phyloP scores from a whole-genome alignment of 2,888 invertebrate genomes.

The Chrysodeixis includens region DNA sequence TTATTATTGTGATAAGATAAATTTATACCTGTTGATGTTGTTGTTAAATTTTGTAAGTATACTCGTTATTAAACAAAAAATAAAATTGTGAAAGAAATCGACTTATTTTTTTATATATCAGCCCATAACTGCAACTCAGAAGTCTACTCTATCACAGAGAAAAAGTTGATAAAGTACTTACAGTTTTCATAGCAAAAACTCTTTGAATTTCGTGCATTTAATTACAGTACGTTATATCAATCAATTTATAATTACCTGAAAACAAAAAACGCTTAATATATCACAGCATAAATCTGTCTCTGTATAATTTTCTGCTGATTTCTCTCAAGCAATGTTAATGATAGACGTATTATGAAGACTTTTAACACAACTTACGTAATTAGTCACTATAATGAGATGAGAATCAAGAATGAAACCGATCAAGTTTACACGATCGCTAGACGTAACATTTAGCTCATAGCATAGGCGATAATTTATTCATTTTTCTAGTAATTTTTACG shows the following conservation, averaged over 20 bases:
- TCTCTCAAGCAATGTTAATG: conserved; percentile 71
- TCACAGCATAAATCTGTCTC: conserved; percentile 57
- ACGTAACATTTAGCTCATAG: conserved; percentile 7
- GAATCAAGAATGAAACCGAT: conserved; percentile 32
- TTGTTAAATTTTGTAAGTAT: conserved; percentile 57
- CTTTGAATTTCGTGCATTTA: conserved; percentile 15
- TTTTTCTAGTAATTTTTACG: not conserved
- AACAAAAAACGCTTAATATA: conserved; percentile 67
- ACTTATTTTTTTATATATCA: conserved; percentile 36
- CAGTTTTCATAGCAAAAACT: not conserved
- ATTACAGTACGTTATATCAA: conserved; percentile 1
- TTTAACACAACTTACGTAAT: conserved; percentile 59
- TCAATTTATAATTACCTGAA: conserved; percentile 27
- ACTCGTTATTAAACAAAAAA: conserved; percentile 56
- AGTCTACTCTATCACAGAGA: too few species aligned
- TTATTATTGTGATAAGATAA: conserved; percentile 71
- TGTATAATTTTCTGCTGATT: conserved; percentile 66
- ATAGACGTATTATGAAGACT: conserved; percentile 60
- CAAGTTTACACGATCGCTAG: conserved; percentile 21
- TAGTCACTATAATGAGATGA: conserved; percentile 31
- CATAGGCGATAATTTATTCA: conserved; percentile 18
- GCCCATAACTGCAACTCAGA: not conserved
- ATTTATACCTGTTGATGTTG: conserved; percentile 57
- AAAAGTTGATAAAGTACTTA: too few species aligned
- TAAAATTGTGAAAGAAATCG: conserved; percentile 33